Evolutionary conservation across 2,888 invertebrate species (phyloP), one percentile per base, ranked within the genome.

Genomic region (Ptilodon capucinus): DNA sequence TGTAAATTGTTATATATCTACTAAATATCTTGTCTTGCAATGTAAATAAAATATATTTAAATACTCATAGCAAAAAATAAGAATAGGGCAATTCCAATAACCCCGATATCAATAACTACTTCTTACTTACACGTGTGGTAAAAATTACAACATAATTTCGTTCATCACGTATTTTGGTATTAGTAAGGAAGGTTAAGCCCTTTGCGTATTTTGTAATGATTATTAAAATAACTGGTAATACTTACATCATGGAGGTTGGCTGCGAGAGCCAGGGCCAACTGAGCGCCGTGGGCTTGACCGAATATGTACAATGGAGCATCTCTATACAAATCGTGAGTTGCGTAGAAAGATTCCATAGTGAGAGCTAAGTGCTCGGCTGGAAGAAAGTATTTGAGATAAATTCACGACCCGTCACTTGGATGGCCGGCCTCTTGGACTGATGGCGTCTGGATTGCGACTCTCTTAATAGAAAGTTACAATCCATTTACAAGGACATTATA

Each of bases 271-370:
- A 95, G 92, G 0, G 96, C 95, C 93, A 97, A 94, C 88, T 97
- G 97, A 1, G 97, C 97, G 11, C 97, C 98, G 79, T 97, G 97
- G 1, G 96, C 97, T 81, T 98, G 96, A 3, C 95, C 95, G 69
- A 96, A 94, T 45, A 98, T 95, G 78, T 96, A 97, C 34, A 96
- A 86, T 0, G 97, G 95, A 0, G 94, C 88, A 3, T 84, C 81
- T 64, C 87, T 84, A 71, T 95, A 96, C 45, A 93, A 92, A 0
- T 94, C 92, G 63, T 95, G 89, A 18, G 86, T 73, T 2, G 84
- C 70, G 63, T 95, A 93, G 81, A 97, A 96, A 0, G 91, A 91
- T 64, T 92, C 92, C 67, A 97, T 86, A 25, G 95, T 91, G 21
- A 86, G 86, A 1, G 96, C 84, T 56, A 98, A 91, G 81, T 97